Conservation (phyloP, 2,888 invertebrate species). For the Tromatobia lineatoria region DNA sequence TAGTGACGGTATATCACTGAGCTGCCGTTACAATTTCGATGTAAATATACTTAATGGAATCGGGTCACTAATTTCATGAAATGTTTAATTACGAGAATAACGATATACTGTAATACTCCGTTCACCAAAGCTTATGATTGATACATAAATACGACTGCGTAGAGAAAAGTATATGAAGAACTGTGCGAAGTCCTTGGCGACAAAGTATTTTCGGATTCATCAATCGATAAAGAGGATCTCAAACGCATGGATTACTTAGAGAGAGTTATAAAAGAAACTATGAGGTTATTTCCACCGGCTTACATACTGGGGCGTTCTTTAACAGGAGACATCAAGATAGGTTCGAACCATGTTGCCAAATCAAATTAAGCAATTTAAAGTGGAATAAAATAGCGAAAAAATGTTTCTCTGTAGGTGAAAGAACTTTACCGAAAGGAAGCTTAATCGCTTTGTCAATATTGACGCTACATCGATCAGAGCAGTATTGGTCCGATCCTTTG, state of each 20-base stretch:
- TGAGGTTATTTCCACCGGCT: slow-evolving; percentile 87
- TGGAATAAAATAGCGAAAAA: too few species aligned
- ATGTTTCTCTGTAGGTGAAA: slow-evolving; percentile 66
- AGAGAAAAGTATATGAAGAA: slow-evolving; percentile 83
- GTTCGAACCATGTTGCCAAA: slow-evolving; percentile 5
- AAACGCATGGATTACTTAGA: slow-evolving; percentile 87
- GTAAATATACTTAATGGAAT: too few species aligned
- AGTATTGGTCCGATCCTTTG: slow-evolving; percentile 75
- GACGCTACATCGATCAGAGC: slow-evolving; percentile 70
- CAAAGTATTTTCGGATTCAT: slow-evolving; percentile 70
- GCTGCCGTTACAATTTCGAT: too few species aligned
- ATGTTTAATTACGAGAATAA: background rate
- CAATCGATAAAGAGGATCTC: slow-evolving; percentile 86
- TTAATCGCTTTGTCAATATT: slow-evolving; percentile 71
- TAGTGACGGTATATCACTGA: too few species aligned
- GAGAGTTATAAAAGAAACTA: slow-evolving; percentile 87
- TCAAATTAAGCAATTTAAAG: background rate
- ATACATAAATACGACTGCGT: background rate
- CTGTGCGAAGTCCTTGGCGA: too few species aligned
- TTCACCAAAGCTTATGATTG: background rate
- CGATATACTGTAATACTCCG: background rate
- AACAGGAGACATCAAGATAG: slow-evolving; percentile 13
- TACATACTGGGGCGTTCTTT: background rate
- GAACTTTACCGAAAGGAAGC: slow-evolving; percentile 72
- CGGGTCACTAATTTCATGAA: too few species aligned